Evolutionary conservation across 2,797 vertebrate genomes (phyloP).

Genomic region (Smutsia temminckii): DNA sequence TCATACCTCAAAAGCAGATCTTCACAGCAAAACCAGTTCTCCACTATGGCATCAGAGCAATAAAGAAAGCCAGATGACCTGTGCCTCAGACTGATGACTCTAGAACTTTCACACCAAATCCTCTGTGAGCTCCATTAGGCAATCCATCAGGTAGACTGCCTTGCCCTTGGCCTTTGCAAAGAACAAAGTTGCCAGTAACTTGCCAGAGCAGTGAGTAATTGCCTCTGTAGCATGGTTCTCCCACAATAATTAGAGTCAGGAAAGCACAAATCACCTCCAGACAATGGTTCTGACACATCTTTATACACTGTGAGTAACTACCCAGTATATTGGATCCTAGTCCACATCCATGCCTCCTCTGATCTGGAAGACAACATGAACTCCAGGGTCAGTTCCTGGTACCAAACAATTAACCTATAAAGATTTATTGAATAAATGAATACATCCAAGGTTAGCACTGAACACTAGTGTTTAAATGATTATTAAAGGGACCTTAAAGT

Average conservation of each 20-base stretch:
- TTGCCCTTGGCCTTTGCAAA: not conserved
- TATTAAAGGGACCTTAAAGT: too few species aligned
- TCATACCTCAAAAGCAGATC: not conserved
- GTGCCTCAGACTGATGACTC: not conserved
- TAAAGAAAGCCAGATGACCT: not conserved
- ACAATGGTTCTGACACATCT: not conserved
- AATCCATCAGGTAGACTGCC: not conserved
- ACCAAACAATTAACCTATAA: too few species aligned
- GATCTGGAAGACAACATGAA: not conserved
- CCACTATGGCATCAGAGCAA: not conserved
- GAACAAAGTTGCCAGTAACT: not conserved
- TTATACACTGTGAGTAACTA: not conserved
- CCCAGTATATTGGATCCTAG: not conserved
- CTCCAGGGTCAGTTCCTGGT: constrained; percentile 21
- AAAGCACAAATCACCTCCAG: not conserved
- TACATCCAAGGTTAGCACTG: too few species aligned
- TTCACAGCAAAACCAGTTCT: not conserved
- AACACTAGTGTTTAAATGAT: too few species aligned
- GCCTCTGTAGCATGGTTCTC: not conserved
- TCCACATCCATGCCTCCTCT: constrained; percentile 2
- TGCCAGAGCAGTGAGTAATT: not conserved
- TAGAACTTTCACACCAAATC: not conserved
- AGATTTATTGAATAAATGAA: too few species aligned
- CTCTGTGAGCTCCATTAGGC: not conserved
- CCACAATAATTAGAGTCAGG: not conserved